Evolutionary conservation across 1,140 invertebrate genomes (phyloP).

Genomic region (Copidosoma floridanum): DNA sequence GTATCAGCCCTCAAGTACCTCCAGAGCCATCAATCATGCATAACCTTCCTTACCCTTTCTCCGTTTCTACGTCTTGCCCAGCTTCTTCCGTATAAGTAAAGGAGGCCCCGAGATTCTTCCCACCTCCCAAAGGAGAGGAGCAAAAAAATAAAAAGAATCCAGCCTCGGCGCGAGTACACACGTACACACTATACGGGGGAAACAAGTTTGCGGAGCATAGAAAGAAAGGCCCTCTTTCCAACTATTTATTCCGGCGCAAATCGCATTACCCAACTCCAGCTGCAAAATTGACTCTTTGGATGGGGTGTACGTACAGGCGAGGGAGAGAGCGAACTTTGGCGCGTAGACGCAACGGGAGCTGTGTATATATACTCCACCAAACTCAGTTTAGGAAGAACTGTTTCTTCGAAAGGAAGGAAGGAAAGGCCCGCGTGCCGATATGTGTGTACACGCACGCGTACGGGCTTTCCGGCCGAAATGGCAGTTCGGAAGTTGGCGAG

Average conservation of each 20-base stretch:
- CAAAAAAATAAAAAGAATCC: neutral
- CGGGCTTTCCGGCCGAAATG: slow-evolving; percentile 37
- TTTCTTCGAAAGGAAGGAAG: slow-evolving; percentile 44
- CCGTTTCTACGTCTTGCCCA: neutral
- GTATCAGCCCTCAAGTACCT: neutral
- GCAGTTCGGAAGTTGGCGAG: slow-evolving; percentile 44
- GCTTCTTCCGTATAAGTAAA: neutral
- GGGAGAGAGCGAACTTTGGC: slow-evolving; percentile 49
- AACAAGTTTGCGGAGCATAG: slow-evolving; percentile 22
- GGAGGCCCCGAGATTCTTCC: too few species aligned
- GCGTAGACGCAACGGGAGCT: too few species aligned
- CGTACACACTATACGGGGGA: too few species aligned
- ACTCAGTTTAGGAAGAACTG: slow-evolving; percentile 57
- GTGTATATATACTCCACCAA: too few species aligned
- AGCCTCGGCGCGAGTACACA: slow-evolving; percentile 23
- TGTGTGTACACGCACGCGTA: slow-evolving; percentile 48
- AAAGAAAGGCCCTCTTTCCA: slow-evolving; percentile 28
- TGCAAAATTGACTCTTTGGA: slow-evolving; percentile 58
- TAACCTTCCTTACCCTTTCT: neutral
- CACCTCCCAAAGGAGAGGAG: neutral
- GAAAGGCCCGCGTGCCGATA: slow-evolving; percentile 43
- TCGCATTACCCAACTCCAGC: slow-evolving; percentile 57
- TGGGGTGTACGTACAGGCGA: slow-evolving; percentile 41
- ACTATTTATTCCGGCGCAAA: slow-evolving; percentile 57
- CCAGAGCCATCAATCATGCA: slow-evolving; percentile 7